These are phyloP conservation scores for Rhynchonycteris naso DNA, from an alignment of 2,797 vertebrate genomes.

Conservation along the genomic window DNA sequence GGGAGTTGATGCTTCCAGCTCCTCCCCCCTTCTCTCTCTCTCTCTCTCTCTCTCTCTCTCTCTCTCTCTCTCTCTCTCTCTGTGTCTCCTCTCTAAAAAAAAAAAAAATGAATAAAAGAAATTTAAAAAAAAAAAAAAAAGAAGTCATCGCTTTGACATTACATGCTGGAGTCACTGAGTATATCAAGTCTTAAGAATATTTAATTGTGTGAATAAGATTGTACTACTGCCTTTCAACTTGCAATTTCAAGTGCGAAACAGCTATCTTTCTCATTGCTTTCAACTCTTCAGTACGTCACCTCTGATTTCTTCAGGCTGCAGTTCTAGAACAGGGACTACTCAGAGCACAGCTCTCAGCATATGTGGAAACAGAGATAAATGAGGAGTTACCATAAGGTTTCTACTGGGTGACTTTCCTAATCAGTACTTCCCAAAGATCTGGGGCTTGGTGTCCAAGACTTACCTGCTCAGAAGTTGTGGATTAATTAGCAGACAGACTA, in stretches of 20 bases:
- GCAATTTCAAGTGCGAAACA: neutral
- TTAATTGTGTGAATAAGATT: neutral
- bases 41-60: no score
- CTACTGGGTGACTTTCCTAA: neutral
- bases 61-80: no score
- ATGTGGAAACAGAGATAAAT: neutral
- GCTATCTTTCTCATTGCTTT: conserved; percentile 39
- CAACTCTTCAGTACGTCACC: neutral
- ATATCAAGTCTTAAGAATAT: conserved; percentile 34
- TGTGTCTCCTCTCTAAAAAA: no score
- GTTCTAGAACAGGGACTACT: conserved; percentile 47
- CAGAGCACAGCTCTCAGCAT: conserved; percentile 43
- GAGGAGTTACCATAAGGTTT: conserved; percentile 23
- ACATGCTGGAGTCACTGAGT: neutral
- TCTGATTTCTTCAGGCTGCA: conserved; percentile 22
- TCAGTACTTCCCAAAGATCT: conserved; percentile 83
- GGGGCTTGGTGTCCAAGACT: conserved; percentile 79
- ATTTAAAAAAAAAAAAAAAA: conserved; percentile 34
- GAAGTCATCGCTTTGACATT: neutral
- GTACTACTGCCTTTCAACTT: conserved; percentile 1
- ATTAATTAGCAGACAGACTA: conserved; percentile 83
- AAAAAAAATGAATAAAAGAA: no score
- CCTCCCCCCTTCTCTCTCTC: no score
- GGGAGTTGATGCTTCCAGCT: no score
- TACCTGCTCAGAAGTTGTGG: conserved; percentile 77